Evolutionary conservation across 1,140 invertebrate species (phyloP).

Genomic region (Listronotus oregonensis): DNA sequence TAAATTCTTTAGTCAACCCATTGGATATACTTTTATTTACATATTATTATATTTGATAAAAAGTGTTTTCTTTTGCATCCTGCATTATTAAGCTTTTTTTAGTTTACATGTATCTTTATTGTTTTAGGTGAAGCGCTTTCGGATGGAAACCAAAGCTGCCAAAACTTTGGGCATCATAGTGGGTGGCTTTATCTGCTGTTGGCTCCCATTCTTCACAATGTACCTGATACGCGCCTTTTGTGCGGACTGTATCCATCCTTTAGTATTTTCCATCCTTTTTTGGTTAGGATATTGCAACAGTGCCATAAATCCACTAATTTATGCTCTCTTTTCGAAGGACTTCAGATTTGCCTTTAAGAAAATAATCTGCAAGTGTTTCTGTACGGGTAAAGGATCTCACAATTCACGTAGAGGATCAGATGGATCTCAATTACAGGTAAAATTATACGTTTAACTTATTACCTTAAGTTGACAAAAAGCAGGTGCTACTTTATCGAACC

Average conservation of each 20-base stretch:
- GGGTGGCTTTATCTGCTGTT: constrained; percentile 91
- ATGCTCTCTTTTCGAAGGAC: constrained; percentile 90
- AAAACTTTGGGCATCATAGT: constrained; percentile 94
- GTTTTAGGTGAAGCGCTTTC: constrained; percentile 75
- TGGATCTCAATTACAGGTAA: constrained; percentile 64
- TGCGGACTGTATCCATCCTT: constrained; percentile 75
- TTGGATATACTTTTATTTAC: no score
- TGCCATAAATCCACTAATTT: constrained; percentile 91
- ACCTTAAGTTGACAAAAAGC: no score
- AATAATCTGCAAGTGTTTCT: constrained; percentile 85
- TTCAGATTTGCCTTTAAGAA: constrained; percentile 91
- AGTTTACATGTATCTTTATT: no score
- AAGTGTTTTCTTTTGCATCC: no score
- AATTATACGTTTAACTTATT: no score
- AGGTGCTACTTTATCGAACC: no score
- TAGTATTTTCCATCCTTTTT: constrained; percentile 89
- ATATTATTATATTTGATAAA: no score
- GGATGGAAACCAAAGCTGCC: constrained; percentile 92
- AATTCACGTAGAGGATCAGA: constrained; percentile 66
- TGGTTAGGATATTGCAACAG: constrained; percentile 98
- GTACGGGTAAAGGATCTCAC: constrained; percentile 53
- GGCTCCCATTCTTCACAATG: constrained; percentile 94
- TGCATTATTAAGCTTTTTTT: no score
- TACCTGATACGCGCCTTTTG: constrained; percentile 87
- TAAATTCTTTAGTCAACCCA: no score